Percentiles rank a stretch among this genome's conserved stretches.
phyloP scores from a whole-genome alignment of 2,888 invertebrate species.

The Linnaemya tessellans region DNA sequence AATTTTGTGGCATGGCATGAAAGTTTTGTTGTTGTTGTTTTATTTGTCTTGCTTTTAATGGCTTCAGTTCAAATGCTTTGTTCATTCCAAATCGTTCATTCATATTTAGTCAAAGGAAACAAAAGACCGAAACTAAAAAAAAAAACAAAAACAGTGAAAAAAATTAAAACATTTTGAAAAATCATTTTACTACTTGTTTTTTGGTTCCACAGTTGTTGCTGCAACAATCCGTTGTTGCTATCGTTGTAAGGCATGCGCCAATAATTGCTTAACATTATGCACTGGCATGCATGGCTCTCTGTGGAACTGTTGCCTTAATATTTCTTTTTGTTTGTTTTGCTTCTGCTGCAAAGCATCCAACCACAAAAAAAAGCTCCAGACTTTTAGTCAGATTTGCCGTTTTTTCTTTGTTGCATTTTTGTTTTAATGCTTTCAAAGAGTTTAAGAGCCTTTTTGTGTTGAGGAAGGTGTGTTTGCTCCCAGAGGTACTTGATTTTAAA shows the following conservation, averaged over 20 bases:
- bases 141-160: constrained; percentile 6
- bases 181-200: constrained; percentile 63
- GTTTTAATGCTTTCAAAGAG: constrained; percentile 19
- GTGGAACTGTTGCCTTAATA: constrained; percentile 35
- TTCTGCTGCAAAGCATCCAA: constrained; percentile 59
- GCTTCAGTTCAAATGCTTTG: constrained; percentile 42
- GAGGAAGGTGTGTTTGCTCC: constrained; percentile 46
- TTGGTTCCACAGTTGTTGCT: constrained; percentile 30
- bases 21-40: not conserved
- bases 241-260: constrained; percentile 68
- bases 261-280: constrained; percentile 70
- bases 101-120: constrained; percentile 61
- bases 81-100: constrained; percentile 57
- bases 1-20: constrained; percentile 20
- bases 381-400: constrained; percentile 56
- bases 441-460: constrained; percentile 55
- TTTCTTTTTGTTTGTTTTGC: constrained; percentile 19
- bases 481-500: constrained; percentile 39
- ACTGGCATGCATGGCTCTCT: constrained; percentile 65
- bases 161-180: constrained; percentile 45
- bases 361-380: constrained; percentile 39
- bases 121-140: constrained; percentile 31
- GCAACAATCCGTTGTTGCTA: constrained; percentile 45
- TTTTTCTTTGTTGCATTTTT: constrained; percentile 14
- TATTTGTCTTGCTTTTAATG: constrained; percentile 9